Evolutionary conservation across 2,797 vertebrate species (phyloP).

Genomic region (Fundulus diaphanus): DNA sequence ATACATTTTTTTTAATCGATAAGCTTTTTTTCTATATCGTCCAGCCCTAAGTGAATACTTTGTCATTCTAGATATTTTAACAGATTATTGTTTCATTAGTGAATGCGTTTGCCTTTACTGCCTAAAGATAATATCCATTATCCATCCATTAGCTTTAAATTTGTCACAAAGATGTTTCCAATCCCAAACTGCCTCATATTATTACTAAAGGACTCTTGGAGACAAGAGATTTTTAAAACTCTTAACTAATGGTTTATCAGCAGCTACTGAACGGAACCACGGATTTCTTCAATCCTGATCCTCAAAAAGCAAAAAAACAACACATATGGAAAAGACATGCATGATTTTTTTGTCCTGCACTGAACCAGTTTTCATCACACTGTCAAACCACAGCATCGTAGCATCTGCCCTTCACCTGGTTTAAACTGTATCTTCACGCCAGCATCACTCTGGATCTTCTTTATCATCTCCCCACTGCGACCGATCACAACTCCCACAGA

Average conservation of each 20-base stretch:
- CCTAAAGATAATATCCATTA: not conserved
- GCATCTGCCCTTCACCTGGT: conserved; percentile 80
- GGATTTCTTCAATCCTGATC: not conserved
- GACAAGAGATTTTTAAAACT: too few species aligned
- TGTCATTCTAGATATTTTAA: not conserved
- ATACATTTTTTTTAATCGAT: too few species aligned
- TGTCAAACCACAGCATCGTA: not conserved
- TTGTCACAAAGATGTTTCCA: too few species aligned
- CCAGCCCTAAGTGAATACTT: not conserved
- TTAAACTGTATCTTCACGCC: conserved; percentile 98
- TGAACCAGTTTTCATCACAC: not conserved
- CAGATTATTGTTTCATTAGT: not conserved
- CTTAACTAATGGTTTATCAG: too few species aligned
- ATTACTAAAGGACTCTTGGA: too few species aligned
- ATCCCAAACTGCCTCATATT: too few species aligned
- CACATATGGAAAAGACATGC: not conserved
- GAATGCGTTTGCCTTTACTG: too few species aligned
- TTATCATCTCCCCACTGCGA: conserved; percentile 95
- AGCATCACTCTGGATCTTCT: conserved; percentile 96
- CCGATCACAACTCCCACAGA: conserved; percentile 96
- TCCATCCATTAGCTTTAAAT: too few species aligned
- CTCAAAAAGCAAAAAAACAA: not conserved
- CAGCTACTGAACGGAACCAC: not conserved
- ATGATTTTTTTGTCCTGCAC: not conserved
- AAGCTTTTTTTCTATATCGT: too few species aligned